These are phyloP conservation scores for Drosophila prolongata DNA, from an alignment of 2,888 invertebrate species.

Conservation along the genomic window DNA sequence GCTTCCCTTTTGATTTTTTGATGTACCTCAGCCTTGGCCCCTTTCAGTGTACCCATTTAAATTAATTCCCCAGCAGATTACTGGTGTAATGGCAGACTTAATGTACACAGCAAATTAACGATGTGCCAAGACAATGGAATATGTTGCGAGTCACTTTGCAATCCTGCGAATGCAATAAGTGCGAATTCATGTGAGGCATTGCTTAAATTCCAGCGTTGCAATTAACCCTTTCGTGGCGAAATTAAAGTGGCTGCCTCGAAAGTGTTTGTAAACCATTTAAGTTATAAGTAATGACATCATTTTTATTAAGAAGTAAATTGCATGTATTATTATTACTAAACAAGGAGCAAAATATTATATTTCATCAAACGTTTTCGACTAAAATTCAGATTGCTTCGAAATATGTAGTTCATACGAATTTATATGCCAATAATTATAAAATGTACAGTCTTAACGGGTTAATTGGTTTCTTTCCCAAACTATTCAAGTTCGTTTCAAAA, in stretches of 20 bases:
- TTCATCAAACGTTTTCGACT: too few species aligned
- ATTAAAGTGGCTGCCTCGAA: neutral
- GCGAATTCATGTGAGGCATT: conserved; percentile 15
- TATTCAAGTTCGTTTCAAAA: neutral
- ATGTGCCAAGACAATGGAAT: conserved; percentile 42
- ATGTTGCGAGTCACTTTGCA: conserved; percentile 37
- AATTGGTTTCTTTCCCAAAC: neutral
- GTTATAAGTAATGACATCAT: too few species aligned
- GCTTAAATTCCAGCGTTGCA: neutral
- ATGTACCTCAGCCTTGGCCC: conserved; percentile 3
- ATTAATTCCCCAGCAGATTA: conserved; percentile 55
- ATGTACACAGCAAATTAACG: conserved; percentile 39
- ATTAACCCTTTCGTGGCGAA: neutral
- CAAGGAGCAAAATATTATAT: too few species aligned
- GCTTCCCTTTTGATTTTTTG: conserved; percentile 34
- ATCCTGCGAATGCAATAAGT: conserved; percentile 24
- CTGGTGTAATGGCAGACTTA: conserved; percentile 46
- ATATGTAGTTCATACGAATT: too few species aligned
- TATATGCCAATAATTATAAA: too few species aligned
- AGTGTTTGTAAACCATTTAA: too few species aligned
- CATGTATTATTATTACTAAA: neutral
- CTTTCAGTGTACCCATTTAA: conserved; percentile 30
- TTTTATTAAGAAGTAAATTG: neutral
- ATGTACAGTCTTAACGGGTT: neutral
- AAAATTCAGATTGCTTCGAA: too few species aligned